These are phyloP conservation scores for Pristis pectinata DNA, from an alignment of 2,797 vertebrate species.

Conservation along the genomic window DNA sequence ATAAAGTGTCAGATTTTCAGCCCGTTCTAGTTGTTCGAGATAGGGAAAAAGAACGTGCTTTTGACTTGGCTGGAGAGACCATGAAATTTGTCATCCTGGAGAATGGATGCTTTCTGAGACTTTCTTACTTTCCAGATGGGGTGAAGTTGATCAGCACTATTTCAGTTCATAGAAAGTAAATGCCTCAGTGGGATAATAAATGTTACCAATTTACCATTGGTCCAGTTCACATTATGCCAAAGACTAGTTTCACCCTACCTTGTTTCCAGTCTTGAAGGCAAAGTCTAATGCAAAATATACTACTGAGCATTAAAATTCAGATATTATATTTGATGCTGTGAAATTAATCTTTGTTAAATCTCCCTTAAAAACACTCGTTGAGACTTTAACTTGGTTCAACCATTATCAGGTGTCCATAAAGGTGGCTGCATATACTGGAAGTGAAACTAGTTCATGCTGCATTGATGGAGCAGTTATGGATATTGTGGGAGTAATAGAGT, in stretches of 20 bases:
- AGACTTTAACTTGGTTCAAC: background rate
- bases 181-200: background rate
- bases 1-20: background rate
- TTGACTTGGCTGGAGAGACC: background rate
- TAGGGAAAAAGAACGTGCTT: background rate
- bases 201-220: background rate
- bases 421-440: background rate
- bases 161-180: background rate
- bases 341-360: background rate
- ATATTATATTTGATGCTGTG: background rate
- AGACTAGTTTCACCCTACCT: background rate
- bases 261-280: background rate
- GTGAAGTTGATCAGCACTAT: background rate
- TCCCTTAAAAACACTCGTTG: background rate
- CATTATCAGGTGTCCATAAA: no score
- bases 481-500: background rate
- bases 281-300: background rate
- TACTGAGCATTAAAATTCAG: slow-evolving; percentile 15
- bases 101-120: background rate
- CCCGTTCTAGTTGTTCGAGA: background rate
- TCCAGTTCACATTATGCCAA: background rate
- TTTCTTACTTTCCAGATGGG: background rate
- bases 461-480: background rate
- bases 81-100: background rate
- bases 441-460: background rate